Evolutionary conservation across 2,113 vertebrate species (phyloP).

Genomic region (Columbina picui): DNA sequence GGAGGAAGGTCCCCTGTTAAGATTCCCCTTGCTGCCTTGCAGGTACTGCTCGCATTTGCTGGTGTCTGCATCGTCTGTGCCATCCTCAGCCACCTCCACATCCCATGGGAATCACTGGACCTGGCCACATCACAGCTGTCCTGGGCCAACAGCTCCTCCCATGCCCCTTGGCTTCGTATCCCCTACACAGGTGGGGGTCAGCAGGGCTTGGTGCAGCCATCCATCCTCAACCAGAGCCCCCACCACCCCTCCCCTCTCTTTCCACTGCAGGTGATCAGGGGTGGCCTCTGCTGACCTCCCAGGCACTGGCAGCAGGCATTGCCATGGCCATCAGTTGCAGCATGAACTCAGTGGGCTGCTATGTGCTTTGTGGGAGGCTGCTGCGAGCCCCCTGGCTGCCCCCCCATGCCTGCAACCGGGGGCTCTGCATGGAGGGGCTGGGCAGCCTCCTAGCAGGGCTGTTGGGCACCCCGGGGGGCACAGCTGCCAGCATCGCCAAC

Average conservation of each 20-base stretch:
- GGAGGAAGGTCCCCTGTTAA: not conserved
- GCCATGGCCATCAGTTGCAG: slow-evolving; percentile 80
- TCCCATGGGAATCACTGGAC: slow-evolving; percentile 34
- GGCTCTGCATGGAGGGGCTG: slow-evolving; percentile 80
- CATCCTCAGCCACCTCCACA: slow-evolving; percentile 46
- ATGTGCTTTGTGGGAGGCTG: slow-evolving; percentile 76
- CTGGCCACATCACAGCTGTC: not conserved
- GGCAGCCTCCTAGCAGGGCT: slow-evolving; percentile 80
- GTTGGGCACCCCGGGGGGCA: slow-evolving; percentile 77
- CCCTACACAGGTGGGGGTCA: slow-evolving; percentile 76
- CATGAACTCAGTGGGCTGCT: slow-evolving; percentile 81
- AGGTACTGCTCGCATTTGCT: slow-evolving; percentile 81
- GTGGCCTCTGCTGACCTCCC: slow-evolving; percentile 78
- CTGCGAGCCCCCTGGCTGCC: slow-evolving; percentile 68
- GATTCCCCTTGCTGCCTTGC: not conserved
- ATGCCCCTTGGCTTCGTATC: slow-evolving; percentile 76
- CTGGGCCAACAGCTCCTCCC: slow-evolving; percentile 36
- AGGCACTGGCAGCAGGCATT: slow-evolving; percentile 71
- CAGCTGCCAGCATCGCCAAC: slow-evolving; percentile 80
- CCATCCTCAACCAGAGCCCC: not conserved
- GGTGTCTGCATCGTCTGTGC: slow-evolving; percentile 75
- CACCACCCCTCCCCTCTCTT: not conserved
- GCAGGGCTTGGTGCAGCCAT: not conserved
- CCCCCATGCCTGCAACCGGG: slow-evolving; percentile 76
- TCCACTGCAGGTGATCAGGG: slow-evolving; percentile 68